Conservation (phyloP, 2,113 vertebrate species). For the Uropsilus gracilis region DNA sequence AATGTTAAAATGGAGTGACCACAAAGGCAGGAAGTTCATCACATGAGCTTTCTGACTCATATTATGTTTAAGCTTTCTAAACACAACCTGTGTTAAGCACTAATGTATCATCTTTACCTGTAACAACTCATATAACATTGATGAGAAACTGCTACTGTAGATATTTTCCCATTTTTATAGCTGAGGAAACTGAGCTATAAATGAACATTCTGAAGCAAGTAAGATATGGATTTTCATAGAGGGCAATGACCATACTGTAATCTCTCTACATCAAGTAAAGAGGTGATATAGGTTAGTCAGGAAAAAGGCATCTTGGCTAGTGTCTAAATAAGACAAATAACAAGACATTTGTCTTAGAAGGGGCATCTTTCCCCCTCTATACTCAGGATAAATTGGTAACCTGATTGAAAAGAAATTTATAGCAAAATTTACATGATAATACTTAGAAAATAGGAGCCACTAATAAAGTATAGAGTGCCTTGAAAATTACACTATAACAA, state of each 20-base stretch:
- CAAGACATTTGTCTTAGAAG: background rate
- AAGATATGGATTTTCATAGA: background rate
- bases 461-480: slow-evolving; percentile 13
- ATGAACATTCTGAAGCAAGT: background rate
- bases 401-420: background rate
- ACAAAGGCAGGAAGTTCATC: background rate
- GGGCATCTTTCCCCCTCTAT: background rate
- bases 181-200: background rate
- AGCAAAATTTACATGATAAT: background rate
- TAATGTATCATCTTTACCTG: background rate
- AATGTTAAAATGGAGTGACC: background rate
- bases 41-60: background rate
- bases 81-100: background rate
- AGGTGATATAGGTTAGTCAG: background rate
- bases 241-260: background rate
- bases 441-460: background rate
- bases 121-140: background rate
- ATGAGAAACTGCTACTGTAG: background rate
- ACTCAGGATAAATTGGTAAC: background rate
- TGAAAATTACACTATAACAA: background rate
- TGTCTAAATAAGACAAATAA: background rate
- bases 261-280: background rate
- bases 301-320: background rate
- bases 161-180: background rate
- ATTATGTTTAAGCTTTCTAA: background rate